Percentiles rank a stretch among this genome's conserved stretches.
Evolutionary conservation across 2,797 vertebrate species (phyloP).

Genomic region (Petrocephalus schoutedeni): DNA sequence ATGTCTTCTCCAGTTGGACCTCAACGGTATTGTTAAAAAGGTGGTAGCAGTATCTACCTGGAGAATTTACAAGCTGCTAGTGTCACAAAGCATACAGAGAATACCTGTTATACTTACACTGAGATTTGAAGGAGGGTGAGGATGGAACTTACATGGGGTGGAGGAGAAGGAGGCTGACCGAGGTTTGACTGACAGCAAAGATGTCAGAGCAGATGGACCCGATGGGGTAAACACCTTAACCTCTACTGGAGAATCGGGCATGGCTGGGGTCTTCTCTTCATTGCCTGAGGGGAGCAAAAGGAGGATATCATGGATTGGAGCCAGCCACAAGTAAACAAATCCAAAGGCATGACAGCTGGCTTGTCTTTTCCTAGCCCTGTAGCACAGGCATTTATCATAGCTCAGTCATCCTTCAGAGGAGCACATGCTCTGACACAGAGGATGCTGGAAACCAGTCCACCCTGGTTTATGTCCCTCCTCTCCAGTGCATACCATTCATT

Average conservation of each 20-base stretch:
- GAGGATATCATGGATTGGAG: background rate
- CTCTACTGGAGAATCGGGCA: conserved; percentile 98
- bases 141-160: conserved; percentile 71
- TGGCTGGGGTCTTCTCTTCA: conserved; percentile 89
- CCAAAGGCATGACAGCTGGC: background rate
- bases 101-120: no score
- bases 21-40: no score
- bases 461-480: background rate
- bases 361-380: background rate
- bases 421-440: no score
- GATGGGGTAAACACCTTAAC: conserved; percentile 94
- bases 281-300: conserved; percentile 65
- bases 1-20: no score
- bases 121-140: background rate
- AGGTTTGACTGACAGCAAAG: conserved; percentile 86
- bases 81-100: no score
- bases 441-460: no score
- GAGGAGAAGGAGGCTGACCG: conserved; percentile 87
- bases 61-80: no score
- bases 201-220: conserved; percentile 87
- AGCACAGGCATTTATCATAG: background rate
- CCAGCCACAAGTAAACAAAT: background rate
- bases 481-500: background rate
- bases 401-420: no score
- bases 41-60: no score